Conservation (phyloP, 2,888 invertebrate species). For the Napeogenes sylphis region DNA sequence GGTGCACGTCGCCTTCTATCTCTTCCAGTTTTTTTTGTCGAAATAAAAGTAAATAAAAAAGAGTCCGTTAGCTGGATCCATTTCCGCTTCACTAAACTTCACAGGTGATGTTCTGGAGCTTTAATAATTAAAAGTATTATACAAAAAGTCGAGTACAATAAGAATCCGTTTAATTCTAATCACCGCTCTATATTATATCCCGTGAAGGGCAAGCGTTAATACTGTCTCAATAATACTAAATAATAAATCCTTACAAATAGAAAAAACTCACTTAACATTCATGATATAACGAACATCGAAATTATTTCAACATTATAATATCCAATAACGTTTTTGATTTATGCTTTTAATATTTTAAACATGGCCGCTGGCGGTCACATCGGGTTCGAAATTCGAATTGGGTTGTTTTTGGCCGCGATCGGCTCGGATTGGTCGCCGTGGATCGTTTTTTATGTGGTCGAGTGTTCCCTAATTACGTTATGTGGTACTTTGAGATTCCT, state of each 20-base stretch:
- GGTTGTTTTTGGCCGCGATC: slow-evolving; percentile 55
- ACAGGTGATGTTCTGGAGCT: slow-evolving; percentile 68
- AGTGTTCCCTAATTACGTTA: slow-evolving; percentile 65
- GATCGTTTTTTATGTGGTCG: slow-evolving; percentile 51
- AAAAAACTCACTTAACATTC: slow-evolving; percentile 41
- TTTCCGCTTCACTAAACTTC: slow-evolving; percentile 72
- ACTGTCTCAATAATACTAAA: background rate
- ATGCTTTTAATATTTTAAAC: slow-evolving; percentile 70
- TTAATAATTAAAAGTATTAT: slow-evolving; percentile 63
- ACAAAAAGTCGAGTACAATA: slow-evolving; percentile 44
- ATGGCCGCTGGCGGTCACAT: slow-evolving; percentile 65
- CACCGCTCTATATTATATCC: too few species aligned
- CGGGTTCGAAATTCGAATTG: slow-evolving; percentile 32
- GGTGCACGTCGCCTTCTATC: slow-evolving; percentile 66
- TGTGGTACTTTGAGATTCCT: slow-evolving; percentile 37
- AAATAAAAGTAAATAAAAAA: slow-evolving; percentile 58
- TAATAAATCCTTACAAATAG: slow-evolving; percentile 17
- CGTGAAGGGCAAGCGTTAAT: background rate
- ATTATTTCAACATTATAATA: slow-evolving; percentile 65
- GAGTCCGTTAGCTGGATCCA: slow-evolving; percentile 68
- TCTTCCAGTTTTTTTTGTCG: slow-evolving; percentile 62
- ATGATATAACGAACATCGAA: slow-evolving; percentile 46
- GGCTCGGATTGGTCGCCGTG: slow-evolving; percentile 60
- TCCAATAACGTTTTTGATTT: slow-evolving; percentile 69
- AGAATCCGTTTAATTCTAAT: slow-evolving; percentile 30